Conservation (phyloP, 1,140 invertebrate genomes). For the Aphelinus certus region DNA sequence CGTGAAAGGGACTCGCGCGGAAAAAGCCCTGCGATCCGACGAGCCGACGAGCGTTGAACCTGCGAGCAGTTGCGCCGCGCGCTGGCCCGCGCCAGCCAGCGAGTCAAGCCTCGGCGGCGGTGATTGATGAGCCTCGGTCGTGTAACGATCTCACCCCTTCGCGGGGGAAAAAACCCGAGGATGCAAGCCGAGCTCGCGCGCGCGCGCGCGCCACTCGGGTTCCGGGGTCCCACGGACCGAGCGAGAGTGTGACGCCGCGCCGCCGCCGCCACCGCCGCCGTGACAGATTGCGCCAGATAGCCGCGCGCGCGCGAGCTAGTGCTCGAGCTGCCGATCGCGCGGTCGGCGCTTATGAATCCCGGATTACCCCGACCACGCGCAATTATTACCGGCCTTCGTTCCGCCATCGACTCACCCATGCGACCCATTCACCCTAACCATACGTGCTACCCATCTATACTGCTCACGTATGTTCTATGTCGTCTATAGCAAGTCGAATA, state of each 20-base stretch:
- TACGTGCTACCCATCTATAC: too few species aligned
- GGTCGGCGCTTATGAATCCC: too few species aligned
- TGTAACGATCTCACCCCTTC: constrained; percentile 49
- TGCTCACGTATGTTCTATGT: too few species aligned
- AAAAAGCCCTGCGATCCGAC: not conserved
- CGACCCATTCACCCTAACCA: too few species aligned
- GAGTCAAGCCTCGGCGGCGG: constrained; percentile 48
- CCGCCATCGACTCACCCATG: too few species aligned
- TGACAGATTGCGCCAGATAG: not conserved
- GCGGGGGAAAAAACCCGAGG: not conserved
- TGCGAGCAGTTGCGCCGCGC: too few species aligned
- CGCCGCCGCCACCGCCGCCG: not conserved
- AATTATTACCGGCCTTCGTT: too few species aligned
- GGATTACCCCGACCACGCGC: too few species aligned
- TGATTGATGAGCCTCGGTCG: constrained; percentile 53
- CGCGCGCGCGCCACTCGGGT: not conserved
- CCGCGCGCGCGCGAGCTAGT: too few species aligned
- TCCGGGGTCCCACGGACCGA: not conserved
- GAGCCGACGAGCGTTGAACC: constrained; percentile 9
- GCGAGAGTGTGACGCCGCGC: not conserved
- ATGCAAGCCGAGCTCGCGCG: not conserved
- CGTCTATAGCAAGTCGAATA: too few species aligned
- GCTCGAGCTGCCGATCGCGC: too few species aligned
- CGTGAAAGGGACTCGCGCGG: not conserved
- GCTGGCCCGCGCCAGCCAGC: constrained; percentile 34